Conservation (phyloP, 2,888 invertebrate genomes). For the Chrysodeixis includens region DNA sequence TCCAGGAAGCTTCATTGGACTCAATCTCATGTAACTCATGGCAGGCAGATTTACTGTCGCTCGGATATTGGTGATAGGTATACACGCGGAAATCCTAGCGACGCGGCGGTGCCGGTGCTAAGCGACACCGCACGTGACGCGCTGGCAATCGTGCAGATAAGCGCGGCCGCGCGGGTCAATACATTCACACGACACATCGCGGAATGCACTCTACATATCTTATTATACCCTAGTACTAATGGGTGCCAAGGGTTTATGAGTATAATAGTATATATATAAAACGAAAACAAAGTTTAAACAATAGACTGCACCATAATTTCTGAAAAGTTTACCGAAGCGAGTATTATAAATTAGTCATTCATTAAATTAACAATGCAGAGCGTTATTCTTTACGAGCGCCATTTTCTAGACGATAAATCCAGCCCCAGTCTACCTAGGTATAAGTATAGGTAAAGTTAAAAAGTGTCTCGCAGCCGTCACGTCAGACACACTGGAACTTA, state of each 20-base stretch:
- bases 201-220: background rate
- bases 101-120: background rate
- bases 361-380: constrained; percentile 8
- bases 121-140: constrained; percentile 4
- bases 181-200: background rate
- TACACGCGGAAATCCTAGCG: constrained; percentile 4
- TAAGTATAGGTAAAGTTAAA: constrained; percentile 10
- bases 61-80: background rate
- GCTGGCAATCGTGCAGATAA: constrained; percentile 21
- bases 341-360: constrained; percentile 7
- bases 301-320: background rate
- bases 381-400: constrained; percentile 1
- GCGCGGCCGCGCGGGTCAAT: background rate
- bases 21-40: background rate
- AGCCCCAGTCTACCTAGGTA: constrained; percentile 9
- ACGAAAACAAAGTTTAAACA: background rate
- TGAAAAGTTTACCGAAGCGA: background rate
- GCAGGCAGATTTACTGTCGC: background rate
- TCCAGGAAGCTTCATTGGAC: background rate
- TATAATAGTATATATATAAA: too few relatives aligned
- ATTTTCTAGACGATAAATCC: background rate
- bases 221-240: background rate
- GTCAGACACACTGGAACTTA: constrained; percentile 25
- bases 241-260: too few relatives aligned
- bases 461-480: constrained; percentile 10